Conservation (phyloP, 2,888 invertebrate species). For the Phytoseiulus persimilis region DNA sequence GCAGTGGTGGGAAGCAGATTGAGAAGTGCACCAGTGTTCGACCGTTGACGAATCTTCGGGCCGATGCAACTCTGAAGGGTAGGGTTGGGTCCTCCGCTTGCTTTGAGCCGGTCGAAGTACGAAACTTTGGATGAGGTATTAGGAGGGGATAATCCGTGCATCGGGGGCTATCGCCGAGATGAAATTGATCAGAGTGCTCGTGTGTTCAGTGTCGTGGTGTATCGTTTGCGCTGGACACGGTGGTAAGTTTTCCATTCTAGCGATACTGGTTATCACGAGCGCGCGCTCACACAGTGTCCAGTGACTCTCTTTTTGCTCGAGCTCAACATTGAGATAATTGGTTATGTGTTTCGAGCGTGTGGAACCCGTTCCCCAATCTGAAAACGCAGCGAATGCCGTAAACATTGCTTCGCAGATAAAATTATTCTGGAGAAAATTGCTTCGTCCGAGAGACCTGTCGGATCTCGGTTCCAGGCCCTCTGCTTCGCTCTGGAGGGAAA, state of each 20-base stretch:
- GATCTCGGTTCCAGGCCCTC: conserved; percentile 14
- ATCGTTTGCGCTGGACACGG: background rate
- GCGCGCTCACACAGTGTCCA: background rate
- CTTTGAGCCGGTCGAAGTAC: no score
- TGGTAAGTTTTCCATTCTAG: background rate
- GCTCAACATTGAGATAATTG: background rate
- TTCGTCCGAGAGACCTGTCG: conserved; percentile 17
- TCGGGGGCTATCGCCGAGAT: background rate
- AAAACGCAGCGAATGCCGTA: background rate
- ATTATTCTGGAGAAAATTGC: conserved; percentile 15
- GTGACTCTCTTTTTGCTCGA: background rate
- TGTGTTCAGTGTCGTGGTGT: background rate
- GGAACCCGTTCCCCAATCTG: background rate
- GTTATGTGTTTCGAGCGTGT: background rate
- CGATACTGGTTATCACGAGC: background rate
- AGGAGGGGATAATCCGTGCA: background rate
- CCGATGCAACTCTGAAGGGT: background rate
- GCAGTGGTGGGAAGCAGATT: no score
- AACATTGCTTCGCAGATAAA: background rate
- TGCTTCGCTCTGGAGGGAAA: conserved; percentile 11
- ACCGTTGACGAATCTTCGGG: background rate
- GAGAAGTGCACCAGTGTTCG: background rate
- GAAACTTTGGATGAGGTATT: background rate
- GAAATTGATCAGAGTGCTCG: background rate
- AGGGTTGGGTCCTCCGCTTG: no score